These are phyloP conservation scores for Apis cerana DNA, from an alignment of 1,140 invertebrate species.

Conservation along the genomic window DNA sequence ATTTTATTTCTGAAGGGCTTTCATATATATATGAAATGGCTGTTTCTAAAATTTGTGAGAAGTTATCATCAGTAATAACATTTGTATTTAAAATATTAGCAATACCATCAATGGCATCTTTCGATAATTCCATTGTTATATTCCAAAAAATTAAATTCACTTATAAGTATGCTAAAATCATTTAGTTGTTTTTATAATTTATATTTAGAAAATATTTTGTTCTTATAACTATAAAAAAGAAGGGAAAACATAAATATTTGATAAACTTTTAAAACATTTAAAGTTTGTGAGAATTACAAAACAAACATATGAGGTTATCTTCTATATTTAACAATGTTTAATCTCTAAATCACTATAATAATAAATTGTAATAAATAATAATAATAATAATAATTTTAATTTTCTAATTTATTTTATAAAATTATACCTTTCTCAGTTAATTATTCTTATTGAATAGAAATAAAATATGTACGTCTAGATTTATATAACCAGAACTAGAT, in stretches of 20 bases:
- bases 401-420: neutral
- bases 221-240: neutral
- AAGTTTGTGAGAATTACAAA: neutral
- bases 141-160: conserved; percentile 79
- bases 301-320: conserved; percentile 14
- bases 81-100: conserved; percentile 69
- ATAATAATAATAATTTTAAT: too few relatives aligned
- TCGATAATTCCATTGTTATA: conserved; percentile 69
- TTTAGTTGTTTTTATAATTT: neutral
- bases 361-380: neutral
- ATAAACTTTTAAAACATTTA: neutral
- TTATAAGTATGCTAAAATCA: neutral
- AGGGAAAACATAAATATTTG: neutral
- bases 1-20: conserved; percentile 62
- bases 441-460: neutral
- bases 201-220: neutral
- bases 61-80: conserved; percentile 71
- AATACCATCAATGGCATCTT: conserved; percentile 63
- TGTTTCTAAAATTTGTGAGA: conserved; percentile 73
- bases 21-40: conserved; percentile 67
- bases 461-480: neutral
- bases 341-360: neutral
- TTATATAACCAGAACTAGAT: neutral
- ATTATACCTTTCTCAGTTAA: neutral
- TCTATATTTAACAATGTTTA: neutral